A percentile compares a stretch with the other conserved stretches of the same genome.
These are phyloP conservation scores for Phasianus colchicus DNA, from an alignment of 2,113 vertebrate genomes.

Conservation along the genomic window DNA sequence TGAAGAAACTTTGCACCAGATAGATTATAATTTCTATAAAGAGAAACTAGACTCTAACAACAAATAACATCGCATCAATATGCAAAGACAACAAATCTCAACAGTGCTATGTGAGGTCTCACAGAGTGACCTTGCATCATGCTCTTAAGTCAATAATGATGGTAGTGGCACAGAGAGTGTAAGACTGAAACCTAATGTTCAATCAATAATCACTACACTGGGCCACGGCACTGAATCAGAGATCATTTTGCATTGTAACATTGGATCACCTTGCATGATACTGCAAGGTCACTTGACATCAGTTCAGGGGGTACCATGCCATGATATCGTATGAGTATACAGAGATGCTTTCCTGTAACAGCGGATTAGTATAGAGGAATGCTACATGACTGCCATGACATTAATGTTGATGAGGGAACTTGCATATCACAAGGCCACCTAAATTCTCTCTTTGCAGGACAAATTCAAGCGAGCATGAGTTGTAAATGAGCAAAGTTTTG, in stretches of 20 bases:
- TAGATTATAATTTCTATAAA: not conserved
- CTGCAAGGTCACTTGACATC: not conserved
- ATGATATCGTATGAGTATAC: not conserved
- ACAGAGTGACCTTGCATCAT: not conserved
- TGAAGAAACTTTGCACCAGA: not conserved
- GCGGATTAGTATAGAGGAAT: not conserved
- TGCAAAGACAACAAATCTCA: not conserved
- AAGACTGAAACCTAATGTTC: not conserved
- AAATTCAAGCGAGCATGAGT: not conserved
- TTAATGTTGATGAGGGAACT: not conserved
- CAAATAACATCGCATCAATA: not conserved
- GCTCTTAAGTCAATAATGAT: not conserved
- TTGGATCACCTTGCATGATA: not conserved
- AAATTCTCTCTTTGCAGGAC: not conserved
- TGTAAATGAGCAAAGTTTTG: not conserved
- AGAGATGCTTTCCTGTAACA: not conserved
- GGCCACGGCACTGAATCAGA: not conserved
- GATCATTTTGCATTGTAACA: not conserved
- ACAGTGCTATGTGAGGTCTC: not conserved
- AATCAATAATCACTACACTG: conserved; percentile 14
- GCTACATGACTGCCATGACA: not conserved
- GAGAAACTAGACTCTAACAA: not conserved
- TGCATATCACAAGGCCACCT: not conserved
- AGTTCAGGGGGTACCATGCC: not conserved
- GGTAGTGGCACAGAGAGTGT: not conserved